Base-by-base conservation (phyloP, 2,797 vertebrate genomes). In the Microchirus variegatus region DNA sequence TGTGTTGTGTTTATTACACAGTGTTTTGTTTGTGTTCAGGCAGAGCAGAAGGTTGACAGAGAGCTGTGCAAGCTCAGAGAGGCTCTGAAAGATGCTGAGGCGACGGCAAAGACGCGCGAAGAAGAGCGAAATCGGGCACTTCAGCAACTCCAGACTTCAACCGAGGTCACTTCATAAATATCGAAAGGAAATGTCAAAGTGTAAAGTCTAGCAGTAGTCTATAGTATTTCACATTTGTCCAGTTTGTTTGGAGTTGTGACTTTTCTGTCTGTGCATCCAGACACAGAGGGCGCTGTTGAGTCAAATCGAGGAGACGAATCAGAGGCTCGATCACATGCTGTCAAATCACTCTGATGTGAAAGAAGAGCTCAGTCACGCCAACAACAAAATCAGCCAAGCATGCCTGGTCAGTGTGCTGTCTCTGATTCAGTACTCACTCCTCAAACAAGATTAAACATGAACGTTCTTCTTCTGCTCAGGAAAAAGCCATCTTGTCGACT, bases 401-500 rank as follows among this genome's bases (percentile, higher is more conserved):
- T 83, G 77, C 41, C 70, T 91, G 90, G 94, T 95, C 53, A 80
- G 89, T 80, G 17, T 3, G 41, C 26, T 43, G 37, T 38, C 8
- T 63, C 41, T 58, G 13, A 58, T 57, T 56, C 17, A 40, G 9
- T 54, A 18, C 54, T 12, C 16, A 1, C 18, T 18, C 9, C 45
- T 13, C 10, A 9, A 49, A 3, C 3, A n/a, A n/a, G 42, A 11
- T 2, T 1, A 26, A 2, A 0, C 38, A 19, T 38, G 5, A 1
- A 13, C 16, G 57, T 31, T 26, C 11, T 46, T 9, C 35, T 53
- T 63, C 40, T 61, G 14, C 9, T 45, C 67, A 95, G 94, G 92
- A 94, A 67, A 93, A 91, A 65, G 91, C 91, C 3, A 65, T 88
- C 17, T 69, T 93, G 53, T 89, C 88, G 2, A 87, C 90, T 55